These are phyloP conservation scores for Augochlorella aurata DNA, from an alignment of 2,888 invertebrate species.

Conservation along the genomic window DNA sequence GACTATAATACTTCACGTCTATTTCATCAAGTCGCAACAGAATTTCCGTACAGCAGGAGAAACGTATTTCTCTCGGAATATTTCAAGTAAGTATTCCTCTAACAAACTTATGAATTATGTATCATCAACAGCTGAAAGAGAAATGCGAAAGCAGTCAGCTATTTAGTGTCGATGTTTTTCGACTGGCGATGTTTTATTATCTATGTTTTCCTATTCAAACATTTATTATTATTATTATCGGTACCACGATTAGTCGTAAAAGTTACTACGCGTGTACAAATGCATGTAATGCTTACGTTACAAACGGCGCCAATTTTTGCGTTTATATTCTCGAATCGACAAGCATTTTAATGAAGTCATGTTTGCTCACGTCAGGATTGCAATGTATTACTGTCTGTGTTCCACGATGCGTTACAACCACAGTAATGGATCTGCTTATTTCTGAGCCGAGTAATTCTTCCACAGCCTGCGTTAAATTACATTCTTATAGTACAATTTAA, in stretches of 20 bases:
- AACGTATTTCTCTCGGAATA: neutral
- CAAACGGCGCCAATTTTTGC: neutral
- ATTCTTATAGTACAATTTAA: neutral
- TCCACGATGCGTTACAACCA: constrained; percentile 70
- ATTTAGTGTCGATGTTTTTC: neutral
- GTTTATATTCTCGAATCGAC: constrained; percentile 55
- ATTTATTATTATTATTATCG: too few relatives aligned
- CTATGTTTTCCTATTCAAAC: too few relatives aligned
- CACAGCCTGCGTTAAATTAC: neutral
- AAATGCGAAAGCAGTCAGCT: neutral
- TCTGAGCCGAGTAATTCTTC: constrained; percentile 39
- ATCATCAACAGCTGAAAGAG: neutral
- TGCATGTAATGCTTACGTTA: neutral
- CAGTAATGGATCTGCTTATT: constrained; percentile 68
- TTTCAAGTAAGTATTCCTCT: constrained; percentile 28
- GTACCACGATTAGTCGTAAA: too few relatives aligned
- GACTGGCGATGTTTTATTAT: neutral
- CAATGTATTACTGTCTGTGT: constrained; percentile 72
- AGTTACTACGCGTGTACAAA: neutral
- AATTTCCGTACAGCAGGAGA: neutral
- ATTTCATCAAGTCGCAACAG: constrained; percentile 9
- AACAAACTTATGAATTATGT: neutral
- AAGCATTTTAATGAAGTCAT: constrained; percentile 67
- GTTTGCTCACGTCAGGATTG: constrained; percentile 55
- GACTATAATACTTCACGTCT: neutral